Evolutionary conservation across 1,140 invertebrate genomes (phyloP), one percentile per base, ranked within the genome.

Genomic region (Onthophagus taurus): DNA sequence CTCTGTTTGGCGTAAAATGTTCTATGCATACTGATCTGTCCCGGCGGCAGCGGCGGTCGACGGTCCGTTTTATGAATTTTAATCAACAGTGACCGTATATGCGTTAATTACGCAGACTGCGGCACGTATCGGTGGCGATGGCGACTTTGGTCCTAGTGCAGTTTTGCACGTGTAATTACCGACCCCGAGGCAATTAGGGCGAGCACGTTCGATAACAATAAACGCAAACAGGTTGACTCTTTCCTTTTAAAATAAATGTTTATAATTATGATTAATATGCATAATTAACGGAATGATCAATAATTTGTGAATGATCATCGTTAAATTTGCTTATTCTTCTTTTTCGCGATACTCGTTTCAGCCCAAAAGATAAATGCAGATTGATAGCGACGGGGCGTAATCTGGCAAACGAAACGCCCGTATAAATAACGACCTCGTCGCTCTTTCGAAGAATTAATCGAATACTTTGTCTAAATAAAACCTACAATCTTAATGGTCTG

Each of bases 381-480:
- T n/a, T n/a, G n/a, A n/a, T n/a, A n/a, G n/a, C n/a, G n/a, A n/a
- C n/a, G n/a, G n/a, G n/a, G n/a, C n/a, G n/a, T n/a, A n/a, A n/a
- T n/a, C n/a, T n/a, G n/a, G n/a, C n/a, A n/a, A n/a, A n/a, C n/a
- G n/a, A n/a, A n/a, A n/a, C n/a, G 31, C 9, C 16, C 13, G 13
- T 33, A 17, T 12, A 33, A 8, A 17, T 33, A 33, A n/a, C n/a
- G 29, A 12, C 5, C 29, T n/a, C n/a, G n/a, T 9, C 8, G 31
- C 31, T 11, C 19, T 37, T 21, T 37, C n/a, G 19, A 37, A 37
- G 21, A 37, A 37, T 37, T 37, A 37, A 37, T 37, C 35, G 35
- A 20, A 37, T 21, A 37, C 17, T 37, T 37, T 20, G 35, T 37
- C 35, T 37, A 37, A 37, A 37, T 21, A 37, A 37, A 37, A 37